phyloP scores from a whole-genome alignment of 2,113 vertebrate species.

The Phaethornis superciliosus region DNA sequence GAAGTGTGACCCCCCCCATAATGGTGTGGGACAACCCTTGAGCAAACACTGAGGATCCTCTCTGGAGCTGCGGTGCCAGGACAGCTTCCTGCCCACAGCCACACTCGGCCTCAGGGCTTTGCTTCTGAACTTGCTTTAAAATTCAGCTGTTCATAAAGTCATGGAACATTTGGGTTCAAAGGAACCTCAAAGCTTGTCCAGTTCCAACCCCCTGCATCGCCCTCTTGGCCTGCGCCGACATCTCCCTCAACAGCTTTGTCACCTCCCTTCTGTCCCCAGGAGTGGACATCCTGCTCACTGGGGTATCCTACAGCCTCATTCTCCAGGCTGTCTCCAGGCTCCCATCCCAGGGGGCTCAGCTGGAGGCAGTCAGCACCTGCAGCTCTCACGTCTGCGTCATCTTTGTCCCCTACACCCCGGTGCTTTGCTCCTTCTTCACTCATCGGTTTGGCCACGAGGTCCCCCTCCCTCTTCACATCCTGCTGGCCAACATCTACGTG shows the following conservation, averaged over 20 bases:
- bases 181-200: too few species aligned
- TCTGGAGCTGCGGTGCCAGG: too few species aligned
- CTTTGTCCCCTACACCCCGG: slow-evolving; percentile 62
- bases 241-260: slow-evolving; percentile 60
- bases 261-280: slow-evolving; percentile 61
- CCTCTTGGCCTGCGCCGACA: slow-evolving; percentile 73
- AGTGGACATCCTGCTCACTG: slow-evolving; percentile 53
- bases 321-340: slow-evolving; percentile 39
- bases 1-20: too few species aligned
- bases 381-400: slow-evolving; percentile 72
- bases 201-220: neutral
- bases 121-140: too few species aligned
- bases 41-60: too few species aligned
- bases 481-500: slow-evolving; percentile 64
- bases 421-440: slow-evolving; percentile 71
- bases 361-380: slow-evolving; percentile 69
- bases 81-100: too few species aligned
- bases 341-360: neutral
- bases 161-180: too few species aligned
- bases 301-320: slow-evolving; percentile 50
- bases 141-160: too few species aligned
- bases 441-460: slow-evolving; percentile 57
- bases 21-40: too few species aligned
- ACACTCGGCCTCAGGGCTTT: too few species aligned
- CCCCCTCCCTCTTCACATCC: slow-evolving; percentile 25